A percentile compares a stretch with the other conserved stretches of the same genome.
Evolutionary conservation across 2,797 vertebrate species (phyloP).

Genomic region (Cyprinella venusta): DNA sequence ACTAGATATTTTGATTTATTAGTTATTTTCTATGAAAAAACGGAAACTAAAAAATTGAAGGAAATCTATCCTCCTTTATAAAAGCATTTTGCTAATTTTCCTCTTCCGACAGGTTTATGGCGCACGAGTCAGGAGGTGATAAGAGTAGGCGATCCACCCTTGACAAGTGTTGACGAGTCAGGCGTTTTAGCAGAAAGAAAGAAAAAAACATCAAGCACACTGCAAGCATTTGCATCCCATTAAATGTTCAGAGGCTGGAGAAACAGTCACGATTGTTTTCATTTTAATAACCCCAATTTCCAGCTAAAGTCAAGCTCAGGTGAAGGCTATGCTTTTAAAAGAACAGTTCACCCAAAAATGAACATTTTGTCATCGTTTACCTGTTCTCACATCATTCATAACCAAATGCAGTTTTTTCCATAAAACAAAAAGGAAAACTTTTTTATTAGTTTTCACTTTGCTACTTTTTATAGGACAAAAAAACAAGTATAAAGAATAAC

Average conservation of each 20-base stretch:
- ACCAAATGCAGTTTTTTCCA: background rate
- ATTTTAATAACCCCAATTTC: constrained; percentile 19
- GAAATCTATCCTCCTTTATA: constrained; percentile 6
- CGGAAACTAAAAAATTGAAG: background rate
- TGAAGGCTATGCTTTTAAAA: constrained; percentile 20
- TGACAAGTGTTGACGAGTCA: constrained; percentile 16
- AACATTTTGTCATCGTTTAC: background rate
- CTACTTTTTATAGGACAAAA: background rate
- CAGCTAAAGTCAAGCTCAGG: background rate
- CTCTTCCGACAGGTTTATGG: constrained; percentile 5
- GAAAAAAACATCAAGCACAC: constrained; percentile 5
- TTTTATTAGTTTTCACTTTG: background rate
- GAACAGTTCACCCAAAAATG: background rate
- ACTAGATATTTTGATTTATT: background rate
- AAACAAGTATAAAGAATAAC: too few species aligned
- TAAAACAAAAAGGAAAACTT: background rate
- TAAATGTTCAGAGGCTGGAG: constrained; percentile 6
- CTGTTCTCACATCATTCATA: background rate
- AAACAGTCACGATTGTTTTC: constrained; percentile 1
- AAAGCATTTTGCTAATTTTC: constrained; percentile 6
- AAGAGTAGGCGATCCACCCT: constrained; percentile 18
- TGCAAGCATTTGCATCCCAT: constrained; percentile 31
- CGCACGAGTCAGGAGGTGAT: constrained; percentile 5
- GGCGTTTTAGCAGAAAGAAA: background rate
- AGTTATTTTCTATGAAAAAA: background rate